Evolutionary conservation across 2,113 vertebrate genomes (phyloP).

Genomic region (Dipodomys ordii): DNA sequence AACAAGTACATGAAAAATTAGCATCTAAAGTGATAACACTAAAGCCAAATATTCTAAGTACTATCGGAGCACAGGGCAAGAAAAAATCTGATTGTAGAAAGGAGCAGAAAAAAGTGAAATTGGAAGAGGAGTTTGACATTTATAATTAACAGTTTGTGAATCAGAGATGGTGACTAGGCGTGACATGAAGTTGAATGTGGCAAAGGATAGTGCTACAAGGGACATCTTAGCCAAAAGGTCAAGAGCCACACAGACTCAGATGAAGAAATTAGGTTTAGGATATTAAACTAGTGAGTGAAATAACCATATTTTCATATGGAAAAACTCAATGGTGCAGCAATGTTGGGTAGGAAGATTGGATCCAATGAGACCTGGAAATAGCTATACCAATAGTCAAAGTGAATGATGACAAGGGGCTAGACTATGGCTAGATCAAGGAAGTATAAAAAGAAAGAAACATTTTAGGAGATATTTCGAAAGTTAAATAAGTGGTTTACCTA

Average conservation of each 20-base stretch:
- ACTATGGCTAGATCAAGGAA: background rate
- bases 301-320: background rate
- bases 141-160: slow-evolving; percentile 37
- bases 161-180: background rate
- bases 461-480: background rate
- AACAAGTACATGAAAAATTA: slow-evolving; percentile 16
- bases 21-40: background rate
- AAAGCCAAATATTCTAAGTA: background rate
- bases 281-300: slow-evolving; percentile 9
- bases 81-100: background rate
- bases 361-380: background rate
- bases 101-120: background rate
- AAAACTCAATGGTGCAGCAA: slow-evolving; percentile 21
- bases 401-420: background rate
- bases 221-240: background rate
- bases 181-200: background rate
- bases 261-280: slow-evolving; percentile 26
- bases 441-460: background rate
- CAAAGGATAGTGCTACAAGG: background rate
- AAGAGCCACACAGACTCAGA: background rate
- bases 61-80: background rate
- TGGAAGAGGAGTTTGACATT: slow-evolving; percentile 40
- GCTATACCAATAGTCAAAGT: background rate
- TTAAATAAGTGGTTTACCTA: background rate
- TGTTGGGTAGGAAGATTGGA: background rate